Evolutionary conservation across 2,113 vertebrate genomes (phyloP), one percentile per base, ranked within the genome.

Genomic region (Chaenocephalus aceratus): DNA sequence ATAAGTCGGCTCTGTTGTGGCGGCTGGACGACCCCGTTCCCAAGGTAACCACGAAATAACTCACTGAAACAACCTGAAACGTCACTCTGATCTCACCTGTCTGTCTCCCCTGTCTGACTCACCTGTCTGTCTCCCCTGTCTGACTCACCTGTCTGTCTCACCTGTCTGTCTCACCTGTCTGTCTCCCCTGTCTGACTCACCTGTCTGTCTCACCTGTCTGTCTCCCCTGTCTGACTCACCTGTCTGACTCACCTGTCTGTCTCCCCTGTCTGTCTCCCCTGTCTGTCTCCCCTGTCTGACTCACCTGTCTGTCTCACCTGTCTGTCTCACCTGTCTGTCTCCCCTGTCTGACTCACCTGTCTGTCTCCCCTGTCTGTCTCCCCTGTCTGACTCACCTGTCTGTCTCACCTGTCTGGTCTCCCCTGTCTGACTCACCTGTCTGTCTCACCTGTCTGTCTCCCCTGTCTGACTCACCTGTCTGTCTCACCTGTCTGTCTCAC

Each of bases 1-100:
- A 96, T 72, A 96, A 95, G 46, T 96, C 97, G 0, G 97, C 96
- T 6, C 91, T 97, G 75, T 87, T 97, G 69, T 98, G 97, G 97
- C 94, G 87, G 8, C 88, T 96, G 53, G 95, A 95, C 3, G 93
- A 95, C 49, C 80, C 90, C 0, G 86, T 85, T 69, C 94, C 95
- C 77, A 96, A 96, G 94, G 97, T 92, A 85, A 82, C 45, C 7
- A 13, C 5, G 6, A 41, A 41, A 41, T 41, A 41, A 6, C 36
- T 41, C 7, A 6, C 36, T 41, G 36, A 41, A 41, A 41, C 36
- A 41, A 41, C 36, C 36, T 41, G 36, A 41, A 6, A 41, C 36
- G 36, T 41, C 36, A 41, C 36, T 41, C 2, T 3, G n/a, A 56
- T 5, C 30, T 30, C 54, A 56, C 21, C 54, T 23, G 18, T 30